Evolutionary conservation across 2,113 vertebrate species (phyloP), one percentile per base, ranked within the genome.

Genomic region (Sinocyclocheilus anshuiensis): DNA sequence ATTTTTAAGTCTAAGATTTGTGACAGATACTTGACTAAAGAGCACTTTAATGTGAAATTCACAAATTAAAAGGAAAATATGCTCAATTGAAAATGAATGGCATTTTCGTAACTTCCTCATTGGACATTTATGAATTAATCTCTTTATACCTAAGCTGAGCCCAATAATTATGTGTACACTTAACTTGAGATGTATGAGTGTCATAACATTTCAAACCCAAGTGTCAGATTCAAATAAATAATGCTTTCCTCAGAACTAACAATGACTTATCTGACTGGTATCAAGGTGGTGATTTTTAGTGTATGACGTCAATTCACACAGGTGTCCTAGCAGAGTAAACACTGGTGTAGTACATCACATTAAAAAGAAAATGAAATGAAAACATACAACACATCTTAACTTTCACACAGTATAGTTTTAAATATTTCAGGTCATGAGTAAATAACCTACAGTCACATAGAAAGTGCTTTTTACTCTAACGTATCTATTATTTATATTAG

Each of bases 61-160:
- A 55, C 55, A 61, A 33, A 85, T 81, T 61, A 72, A 86, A 79
- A 24, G 26, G 16, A 78, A 86, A 79, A 36, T 36, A 33, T 1
- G 15, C 3, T 8, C 7, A 36, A 20, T 71, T 71, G 13, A 67
- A 65, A 67, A 6, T 29, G 55, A 67, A 13, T 67, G 24, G 4
- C 0, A 10, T 29, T 65, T 29, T 29, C 13, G 10, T 24, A n/a
- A 61, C 59, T 61, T 61, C 65, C 3, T 63, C 6, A 36, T 36
- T 7, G 1, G 16, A 36, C 29, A 71, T 33, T 67, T 16, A 29
- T 36, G 16, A 39, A 71, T 57, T 18, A 20, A 55, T 55, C 53
- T 55, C 20, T 8, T 22, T 57, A 57, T 57, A 57, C 53, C 16
- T 20, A 57, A 57, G 20, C 6, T 22, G 20, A 59, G 18, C 55